A percentile compares a stretch with the other conserved stretches of the same genome.
phyloP scores from a whole-genome alignment of 2,797 vertebrate species.

The Lepus townsendii region DNA sequence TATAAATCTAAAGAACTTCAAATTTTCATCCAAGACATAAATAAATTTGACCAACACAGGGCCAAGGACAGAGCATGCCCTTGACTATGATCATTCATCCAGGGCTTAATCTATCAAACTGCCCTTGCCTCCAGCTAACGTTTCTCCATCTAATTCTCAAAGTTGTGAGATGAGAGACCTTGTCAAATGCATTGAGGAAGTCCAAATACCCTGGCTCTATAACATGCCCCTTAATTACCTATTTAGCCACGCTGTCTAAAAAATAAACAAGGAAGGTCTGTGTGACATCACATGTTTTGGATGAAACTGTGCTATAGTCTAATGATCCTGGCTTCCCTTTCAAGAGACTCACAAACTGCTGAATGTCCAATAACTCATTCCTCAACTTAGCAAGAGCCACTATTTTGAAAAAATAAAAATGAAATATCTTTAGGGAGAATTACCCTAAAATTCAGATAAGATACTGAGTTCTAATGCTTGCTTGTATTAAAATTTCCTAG shows the following conservation, averaged over 20 bases:
- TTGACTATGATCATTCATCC: background rate
- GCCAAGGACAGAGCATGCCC: conserved; percentile 1
- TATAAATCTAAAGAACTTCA: background rate
- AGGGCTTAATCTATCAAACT: background rate
- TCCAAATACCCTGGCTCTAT: background rate
- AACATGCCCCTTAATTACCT: background rate
- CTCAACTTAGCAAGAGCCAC: conserved; percentile 7
- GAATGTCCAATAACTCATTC: conserved; percentile 29
- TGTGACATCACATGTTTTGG: conserved; percentile 6
- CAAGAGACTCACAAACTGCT: background rate
- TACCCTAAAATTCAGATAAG: conserved; percentile 1
- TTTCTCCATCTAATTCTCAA: conserved; percentile 37
- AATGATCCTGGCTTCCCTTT: background rate
- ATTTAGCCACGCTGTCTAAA: conserved; percentile 46
- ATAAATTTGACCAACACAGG: conserved; percentile 56
- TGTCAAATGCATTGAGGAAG: conserved; percentile 1
- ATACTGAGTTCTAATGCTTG: background rate
- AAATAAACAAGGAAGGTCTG: background rate
- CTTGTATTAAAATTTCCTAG: conserved; percentile 3
- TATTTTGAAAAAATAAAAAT: conserved; percentile 1
- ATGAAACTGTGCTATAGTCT: background rate
- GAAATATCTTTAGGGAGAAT: background rate
- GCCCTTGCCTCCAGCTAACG: conserved; percentile 35
- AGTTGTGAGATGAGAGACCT: background rate
- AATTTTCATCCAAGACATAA: conserved; percentile 33